Evolutionary conservation across 2,888 invertebrate genomes (phyloP), one percentile per base, ranked within the genome.

Genomic region (Athrips mouffetella): DNA sequence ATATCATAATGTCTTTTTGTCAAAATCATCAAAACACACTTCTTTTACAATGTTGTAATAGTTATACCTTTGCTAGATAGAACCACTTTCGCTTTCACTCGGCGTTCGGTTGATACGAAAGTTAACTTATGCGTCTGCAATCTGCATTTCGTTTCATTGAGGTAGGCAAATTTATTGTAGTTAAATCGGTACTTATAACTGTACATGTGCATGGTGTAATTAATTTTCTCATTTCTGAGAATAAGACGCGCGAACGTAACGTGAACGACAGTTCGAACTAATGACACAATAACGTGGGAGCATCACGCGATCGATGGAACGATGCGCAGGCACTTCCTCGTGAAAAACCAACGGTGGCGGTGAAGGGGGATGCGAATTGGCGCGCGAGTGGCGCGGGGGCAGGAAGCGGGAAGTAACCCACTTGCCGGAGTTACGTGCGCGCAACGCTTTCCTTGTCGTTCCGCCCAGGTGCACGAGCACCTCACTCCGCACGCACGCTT

Each of bases 351-450:
- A 55, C 39, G 53, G 51, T n/a, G n/a, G 53, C 51, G 37, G 47
- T 23, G 54, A 35, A 52, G 45, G 46, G 45, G 52, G 39, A 48
- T 21, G 55, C 39, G 52, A 48, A 45, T 40, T 41, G 49, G 15
- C 33, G 52, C 30, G 49, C 23, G 55, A 31, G 52, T 46, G 45
- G 42, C 42, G 50, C 50, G 53, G 48, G 49, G 47, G 52, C 47
- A 53, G 85, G 86, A 86, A 86, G 72, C 63, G 76, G 84, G 84
- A 86, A 84, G 74, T 82, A 76, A 76, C 78, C 80, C 57, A 82
- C 64, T 77, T 73, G 73, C 55, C 59, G 59, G 56, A 52, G 70
- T 83, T 73, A 77, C 77, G 77, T 76, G 68, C 65, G 67, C 72
- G 69, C 70, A 65, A 71, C 80, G 76, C 76, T 74, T 76, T 74